These are phyloP conservation scores for Osmoderma eremita DNA, from an alignment of 2,888 invertebrate species.

Conservation along the genomic window DNA sequence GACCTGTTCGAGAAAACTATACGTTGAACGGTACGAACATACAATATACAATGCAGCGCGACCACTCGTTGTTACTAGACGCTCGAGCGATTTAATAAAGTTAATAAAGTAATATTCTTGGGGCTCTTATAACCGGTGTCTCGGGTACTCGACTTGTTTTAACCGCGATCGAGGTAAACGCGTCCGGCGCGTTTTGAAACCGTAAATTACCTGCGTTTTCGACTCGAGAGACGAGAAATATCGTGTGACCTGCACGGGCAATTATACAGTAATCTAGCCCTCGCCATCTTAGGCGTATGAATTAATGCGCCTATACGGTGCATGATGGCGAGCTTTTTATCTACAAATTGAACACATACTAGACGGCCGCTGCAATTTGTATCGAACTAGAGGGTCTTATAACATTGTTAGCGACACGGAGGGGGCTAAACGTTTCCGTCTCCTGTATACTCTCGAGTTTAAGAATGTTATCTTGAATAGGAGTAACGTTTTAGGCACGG, in stretches of 20 bases:
- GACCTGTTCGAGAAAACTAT: slow-evolving; percentile 15
- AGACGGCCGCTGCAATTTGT: slow-evolving; percentile 31
- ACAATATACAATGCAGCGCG: too few species aligned
- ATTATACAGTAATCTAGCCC: slow-evolving; percentile 45
- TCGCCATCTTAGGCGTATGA: slow-evolving; percentile 47
- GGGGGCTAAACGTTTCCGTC: slow-evolving; percentile 30
- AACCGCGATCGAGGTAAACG: slow-evolving; percentile 41
- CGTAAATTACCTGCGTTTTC: slow-evolving; percentile 41
- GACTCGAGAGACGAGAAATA: slow-evolving; percentile 37
- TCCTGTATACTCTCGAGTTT: background rate
- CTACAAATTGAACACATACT: slow-evolving; percentile 40
- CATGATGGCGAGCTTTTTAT: slow-evolving; percentile 38
- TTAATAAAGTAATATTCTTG: slow-evolving; percentile 50
- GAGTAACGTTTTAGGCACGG: background rate
- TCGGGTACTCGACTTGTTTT: slow-evolving; percentile 35
- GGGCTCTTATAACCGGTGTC: slow-evolving; percentile 42
- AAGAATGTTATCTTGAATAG: background rate
- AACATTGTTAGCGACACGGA: slow-evolving; percentile 36
- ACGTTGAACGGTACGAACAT: background rate
- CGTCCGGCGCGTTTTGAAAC: slow-evolving; percentile 35
- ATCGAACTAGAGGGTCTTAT: slow-evolving; percentile 14
- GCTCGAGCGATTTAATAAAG: slow-evolving; percentile 48
- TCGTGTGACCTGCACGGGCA: slow-evolving; percentile 45
- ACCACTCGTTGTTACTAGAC: slow-evolving; percentile 12
- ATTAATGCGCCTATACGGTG: slow-evolving; percentile 34